phyloP scores from a whole-genome alignment of 64 coral and sea anemone species.

The Orbicella faveolata region DNA sequence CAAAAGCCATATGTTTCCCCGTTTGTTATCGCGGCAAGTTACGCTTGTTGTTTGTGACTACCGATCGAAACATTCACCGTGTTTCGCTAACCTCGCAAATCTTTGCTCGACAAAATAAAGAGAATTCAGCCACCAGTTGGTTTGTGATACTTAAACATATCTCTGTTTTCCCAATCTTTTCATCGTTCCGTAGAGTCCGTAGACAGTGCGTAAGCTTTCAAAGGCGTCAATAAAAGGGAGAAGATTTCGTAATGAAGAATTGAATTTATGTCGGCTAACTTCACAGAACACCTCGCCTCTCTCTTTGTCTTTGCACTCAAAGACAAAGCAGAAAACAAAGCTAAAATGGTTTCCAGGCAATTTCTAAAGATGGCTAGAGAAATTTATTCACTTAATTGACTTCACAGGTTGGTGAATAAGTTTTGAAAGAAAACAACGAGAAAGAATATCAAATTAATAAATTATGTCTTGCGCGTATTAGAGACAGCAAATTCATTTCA shows the following conservation, averaged over 20 bases:
- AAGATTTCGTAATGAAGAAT: constrained; percentile 45
- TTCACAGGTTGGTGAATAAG: constrained; percentile 45
- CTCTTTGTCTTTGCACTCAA: constrained; percentile 17
- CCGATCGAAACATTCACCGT: not conserved
- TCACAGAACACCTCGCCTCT: not conserved
- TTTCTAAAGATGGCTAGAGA: constrained; percentile 42
- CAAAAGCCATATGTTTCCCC: not conserved
- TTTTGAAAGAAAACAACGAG: constrained; percentile 64
- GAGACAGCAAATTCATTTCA: constrained; percentile 54
- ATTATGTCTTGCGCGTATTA: constrained; percentile 38
- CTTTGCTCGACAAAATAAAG: not conserved
- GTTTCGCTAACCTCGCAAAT: constrained; percentile 6
- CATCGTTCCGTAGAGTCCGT: no score
- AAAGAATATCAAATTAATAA: constrained; percentile 66
- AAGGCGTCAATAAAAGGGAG: not conserved
- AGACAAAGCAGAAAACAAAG: constrained; percentile 29
- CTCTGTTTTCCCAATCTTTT: not conserved
- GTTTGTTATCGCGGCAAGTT: not conserved
- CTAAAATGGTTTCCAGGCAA: constrained; percentile 37
- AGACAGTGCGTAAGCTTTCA: not conserved
- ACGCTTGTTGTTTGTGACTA: constrained; percentile 14
- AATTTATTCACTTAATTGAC: constrained; percentile 42
- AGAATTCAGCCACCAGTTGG: not conserved
- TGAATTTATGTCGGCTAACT: not conserved
- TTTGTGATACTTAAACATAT: not conserved